These are phyloP conservation scores for Eptesicus fuscus DNA, from an alignment of 2,113 vertebrate genomes.

Conservation along the genomic window DNA sequence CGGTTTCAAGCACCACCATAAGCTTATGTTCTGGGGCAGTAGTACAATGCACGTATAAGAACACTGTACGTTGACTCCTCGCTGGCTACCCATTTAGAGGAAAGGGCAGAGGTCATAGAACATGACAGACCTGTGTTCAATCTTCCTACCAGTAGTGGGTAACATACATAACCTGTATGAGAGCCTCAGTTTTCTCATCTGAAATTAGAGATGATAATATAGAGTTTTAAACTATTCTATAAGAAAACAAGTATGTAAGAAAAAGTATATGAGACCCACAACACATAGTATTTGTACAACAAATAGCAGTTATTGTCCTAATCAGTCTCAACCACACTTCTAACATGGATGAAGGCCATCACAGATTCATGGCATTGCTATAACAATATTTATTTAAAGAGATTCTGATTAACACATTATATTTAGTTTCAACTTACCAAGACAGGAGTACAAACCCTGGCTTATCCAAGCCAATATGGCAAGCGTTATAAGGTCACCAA, in stretches of 20 bases:
- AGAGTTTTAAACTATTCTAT: background rate
- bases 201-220: background rate
- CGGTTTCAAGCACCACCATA: background rate
- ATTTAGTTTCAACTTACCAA: constrained; percentile 85
- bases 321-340: background rate
- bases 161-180: background rate
- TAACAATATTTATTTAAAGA: background rate
- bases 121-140: background rate
- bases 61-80: background rate
- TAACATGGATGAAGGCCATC: background rate
- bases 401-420: background rate
- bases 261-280: background rate
- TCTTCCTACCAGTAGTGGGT: background rate
- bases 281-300: background rate
- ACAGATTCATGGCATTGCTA: background rate
- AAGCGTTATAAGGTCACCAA: constrained; percentile 97
- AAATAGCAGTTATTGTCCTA: background rate
- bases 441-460: constrained; percentile 94
- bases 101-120: background rate
- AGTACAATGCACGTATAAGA: background rate
- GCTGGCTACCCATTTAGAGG: background rate
- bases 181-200: background rate
- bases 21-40: background rate
- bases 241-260: background rate
- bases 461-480: constrained; percentile 98